Conservation (phyloP, 2,113 vertebrate species). For the Lycaon pictus region DNA sequence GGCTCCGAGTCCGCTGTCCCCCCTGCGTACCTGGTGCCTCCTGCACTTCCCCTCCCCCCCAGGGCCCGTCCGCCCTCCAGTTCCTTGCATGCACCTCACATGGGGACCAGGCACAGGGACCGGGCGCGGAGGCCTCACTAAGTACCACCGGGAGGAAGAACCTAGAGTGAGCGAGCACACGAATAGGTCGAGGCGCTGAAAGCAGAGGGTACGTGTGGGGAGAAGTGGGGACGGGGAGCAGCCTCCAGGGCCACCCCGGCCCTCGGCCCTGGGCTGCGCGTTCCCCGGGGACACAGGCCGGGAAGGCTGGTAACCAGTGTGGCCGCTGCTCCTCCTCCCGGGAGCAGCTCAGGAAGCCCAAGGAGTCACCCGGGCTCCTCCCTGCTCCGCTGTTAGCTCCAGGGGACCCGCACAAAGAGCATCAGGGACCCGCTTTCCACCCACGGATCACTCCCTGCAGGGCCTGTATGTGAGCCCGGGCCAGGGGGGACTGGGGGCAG, state of each 20-base stretch:
- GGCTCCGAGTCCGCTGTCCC: not conserved
- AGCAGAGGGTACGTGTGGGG: not conserved
- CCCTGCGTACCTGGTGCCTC: not conserved
- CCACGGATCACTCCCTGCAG: not conserved
- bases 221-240: not conserved
- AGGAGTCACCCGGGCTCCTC: not conserved
- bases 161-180: not conserved
- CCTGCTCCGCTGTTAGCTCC: conserved; percentile 44
- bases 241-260: not conserved
- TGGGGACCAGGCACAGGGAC: too few species aligned
- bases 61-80: too few species aligned
- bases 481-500: too few species aligned
- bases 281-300: too few species aligned
- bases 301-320: not conserved
- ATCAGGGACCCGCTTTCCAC: conserved; percentile 17
- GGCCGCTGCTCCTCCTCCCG: conserved; percentile 42
- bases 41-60: not conserved
- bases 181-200: not conserved
- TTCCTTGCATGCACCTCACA: not conserved
- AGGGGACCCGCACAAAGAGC: not conserved
- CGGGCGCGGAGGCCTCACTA: not conserved
- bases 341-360: conserved; percentile 57
- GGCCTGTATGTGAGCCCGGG: not conserved
- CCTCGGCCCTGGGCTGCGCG: too few species aligned
- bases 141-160: not conserved